Base-by-base conservation (phyloP, 2,888 invertebrate species). In the Ophioninae sp. region DNA sequence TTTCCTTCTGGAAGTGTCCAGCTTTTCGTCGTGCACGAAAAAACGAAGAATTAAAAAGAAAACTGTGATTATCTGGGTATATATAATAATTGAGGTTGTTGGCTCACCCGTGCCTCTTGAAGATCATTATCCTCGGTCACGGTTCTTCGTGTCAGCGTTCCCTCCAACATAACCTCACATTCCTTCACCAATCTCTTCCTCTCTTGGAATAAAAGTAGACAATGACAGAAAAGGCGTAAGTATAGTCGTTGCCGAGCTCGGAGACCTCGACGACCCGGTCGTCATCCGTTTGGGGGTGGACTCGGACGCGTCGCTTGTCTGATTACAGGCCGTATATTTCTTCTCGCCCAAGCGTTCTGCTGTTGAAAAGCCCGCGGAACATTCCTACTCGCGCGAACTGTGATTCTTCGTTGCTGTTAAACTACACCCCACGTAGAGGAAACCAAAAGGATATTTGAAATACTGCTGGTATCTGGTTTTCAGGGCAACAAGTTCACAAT, bases 81-180 rank as follows among this genome's bases (percentile, higher is more conserved):
- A 69, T 69, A 30, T 10, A 10, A 51, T 51, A 77, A 77, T 77
- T 69, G 59, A 17, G n/a, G n/a, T 68, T 59, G 41, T 44, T 61
- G 17, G 20, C 63, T 68, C 44, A 59, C 61, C 61, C 44, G 68
- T 71, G 41, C 65, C 65, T 71, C 79, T 79, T 67, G 65, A 67
- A 72, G 67, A 81, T 79, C 79, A 84, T 84, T 82, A 84, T 84
- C 81, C 67, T 84, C 69, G 84, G 81, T 84, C 81, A 81, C 84
- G 84, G 84, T 82, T 84, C 81, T 81, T 72, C 84, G 81, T 84
- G 79, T 84, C 78, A 79, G 81, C 71, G 63, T 79, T 71, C 72
- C 37, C 68, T 61, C 73, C 63, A 58, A 71, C 51, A 79, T 72
- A 65, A 72, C 64, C 64, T 69, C 76, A 22, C 13, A 13, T 71